Evolutionary conservation across 2,888 invertebrate genomes (phyloP).

Genomic region (Cremastobaeus sp.): DNA sequence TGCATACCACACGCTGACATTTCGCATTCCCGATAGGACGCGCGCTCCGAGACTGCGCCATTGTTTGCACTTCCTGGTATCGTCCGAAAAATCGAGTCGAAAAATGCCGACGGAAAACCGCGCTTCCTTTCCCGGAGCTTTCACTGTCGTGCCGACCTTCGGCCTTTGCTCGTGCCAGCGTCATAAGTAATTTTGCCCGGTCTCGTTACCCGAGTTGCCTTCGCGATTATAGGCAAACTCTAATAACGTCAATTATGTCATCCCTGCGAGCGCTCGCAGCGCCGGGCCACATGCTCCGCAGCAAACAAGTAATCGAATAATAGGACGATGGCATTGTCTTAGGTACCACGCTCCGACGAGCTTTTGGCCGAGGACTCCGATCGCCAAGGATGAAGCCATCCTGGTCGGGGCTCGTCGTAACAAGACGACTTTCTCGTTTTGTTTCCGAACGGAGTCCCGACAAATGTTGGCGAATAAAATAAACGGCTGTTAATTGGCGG

Average conservation of each 20-base stretch:
- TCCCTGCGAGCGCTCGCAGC: conserved; percentile 71
- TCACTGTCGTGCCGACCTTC: conserved; percentile 54
- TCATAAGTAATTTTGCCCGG: conserved; percentile 72
- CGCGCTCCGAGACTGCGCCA: background rate
- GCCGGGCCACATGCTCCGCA: conserved; percentile 64
- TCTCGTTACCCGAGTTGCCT: conserved; percentile 70
- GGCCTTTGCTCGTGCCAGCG: conserved; percentile 42
- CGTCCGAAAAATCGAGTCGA: too few relatives aligned
- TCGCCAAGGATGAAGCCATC: conserved; percentile 6
- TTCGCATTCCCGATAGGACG: too few relatives aligned
- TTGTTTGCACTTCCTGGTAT: too few relatives aligned
- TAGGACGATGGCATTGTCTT: conserved; percentile 32
- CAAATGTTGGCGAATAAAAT: conserved; percentile 47
- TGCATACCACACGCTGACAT: too few relatives aligned
- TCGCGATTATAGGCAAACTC: conserved; percentile 68
- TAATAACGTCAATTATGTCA: conserved; percentile 76
- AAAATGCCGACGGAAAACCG: too few relatives aligned
- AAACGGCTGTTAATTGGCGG: conserved; percentile 45
- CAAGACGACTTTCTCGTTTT: background rate
- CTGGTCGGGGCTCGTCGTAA: background rate
- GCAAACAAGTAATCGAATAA: conserved; percentile 43
- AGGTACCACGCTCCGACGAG: too few relatives aligned
- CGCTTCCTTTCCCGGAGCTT: conserved; percentile 13
- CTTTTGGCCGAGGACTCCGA: conserved; percentile 19
- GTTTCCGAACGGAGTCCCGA: too few relatives aligned